Conservation (phyloP, 2,113 vertebrate species). For the Psittacus erithacus region DNA sequence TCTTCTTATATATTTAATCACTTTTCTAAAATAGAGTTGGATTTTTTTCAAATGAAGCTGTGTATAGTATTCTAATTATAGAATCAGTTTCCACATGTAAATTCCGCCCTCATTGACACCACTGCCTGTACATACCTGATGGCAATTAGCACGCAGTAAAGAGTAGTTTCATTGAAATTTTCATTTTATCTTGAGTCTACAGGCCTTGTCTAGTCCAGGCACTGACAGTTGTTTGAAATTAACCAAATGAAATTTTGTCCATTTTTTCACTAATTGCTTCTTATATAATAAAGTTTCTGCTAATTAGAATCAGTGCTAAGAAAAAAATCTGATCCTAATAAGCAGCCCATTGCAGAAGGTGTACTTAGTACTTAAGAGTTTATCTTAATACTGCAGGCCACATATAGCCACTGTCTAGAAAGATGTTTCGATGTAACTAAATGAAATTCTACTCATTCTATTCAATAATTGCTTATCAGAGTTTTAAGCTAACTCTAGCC, state of each 20-base stretch:
- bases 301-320: not conserved
- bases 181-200: slow-evolving; percentile 66
- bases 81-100: not conserved
- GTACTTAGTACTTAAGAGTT: slow-evolving; percentile 55
- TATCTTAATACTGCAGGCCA: slow-evolving; percentile 68
- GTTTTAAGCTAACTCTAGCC: not conserved
- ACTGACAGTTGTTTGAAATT: slow-evolving; percentile 54
- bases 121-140: not conserved
- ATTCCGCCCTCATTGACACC: not conserved
- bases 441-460: slow-evolving; percentile 57
- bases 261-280: slow-evolving; percentile 66
- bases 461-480: slow-evolving; percentile 68
- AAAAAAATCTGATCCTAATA: slow-evolving; percentile 45
- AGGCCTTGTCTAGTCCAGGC: slow-evolving; percentile 18
- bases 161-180: slow-evolving; percentile 53
- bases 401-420: slow-evolving; percentile 6
- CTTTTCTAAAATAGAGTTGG: not conserved
- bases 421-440: slow-evolving; percentile 63
- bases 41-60: not conserved
- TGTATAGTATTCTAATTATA: slow-evolving; percentile 1
- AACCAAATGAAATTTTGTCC: slow-evolving; percentile 52
- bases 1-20: not conserved
- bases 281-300: not conserved
- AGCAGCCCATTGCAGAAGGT: slow-evolving; percentile 37
- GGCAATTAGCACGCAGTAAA: slow-evolving; percentile 26